Evolutionary conservation across 1,140 invertebrate species (phyloP).

Genomic region (Drosophila orosa): DNA sequence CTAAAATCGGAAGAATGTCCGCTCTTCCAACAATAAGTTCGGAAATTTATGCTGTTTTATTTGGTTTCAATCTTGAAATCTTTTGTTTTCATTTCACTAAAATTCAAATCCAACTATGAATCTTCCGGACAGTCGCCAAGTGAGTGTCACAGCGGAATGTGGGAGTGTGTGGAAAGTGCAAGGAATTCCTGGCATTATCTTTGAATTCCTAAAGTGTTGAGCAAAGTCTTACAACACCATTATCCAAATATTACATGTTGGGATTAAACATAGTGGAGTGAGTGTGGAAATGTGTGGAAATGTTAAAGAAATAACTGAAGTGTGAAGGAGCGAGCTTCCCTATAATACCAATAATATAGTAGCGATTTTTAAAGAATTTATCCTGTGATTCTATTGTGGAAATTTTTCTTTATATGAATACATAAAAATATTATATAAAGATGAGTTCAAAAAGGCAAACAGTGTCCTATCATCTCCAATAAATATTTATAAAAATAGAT

Average conservation of each 20-base stretch:
- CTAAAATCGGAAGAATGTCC: constrained; percentile 18
- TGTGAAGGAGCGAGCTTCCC: not conserved
- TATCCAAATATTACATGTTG: not conserved
- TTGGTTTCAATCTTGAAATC: constrained; percentile 51
- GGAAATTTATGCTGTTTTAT: constrained; percentile 72
- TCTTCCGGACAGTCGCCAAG: constrained; percentile 27
- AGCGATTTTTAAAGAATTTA: not conserved
- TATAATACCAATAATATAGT: not conserved
- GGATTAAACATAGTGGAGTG: constrained; percentile 10
- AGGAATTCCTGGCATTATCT: constrained; percentile 24
- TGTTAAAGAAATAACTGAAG: not conserved
- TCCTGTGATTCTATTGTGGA: not conserved
- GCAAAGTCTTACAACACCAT: constrained; percentile 18
- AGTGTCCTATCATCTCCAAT: no score
- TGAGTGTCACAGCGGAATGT: constrained; percentile 34
- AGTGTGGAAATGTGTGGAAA: constrained; percentile 1
- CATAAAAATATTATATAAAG: not conserved
- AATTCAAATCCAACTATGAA: constrained; percentile 29
- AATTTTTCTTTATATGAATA: not conserved
- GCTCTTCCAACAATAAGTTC: constrained; percentile 16
- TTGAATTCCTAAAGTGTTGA: constrained; percentile 19
- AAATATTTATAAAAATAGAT: no score
- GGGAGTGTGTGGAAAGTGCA: constrained; percentile 22
- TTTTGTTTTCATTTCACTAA: constrained; percentile 52
- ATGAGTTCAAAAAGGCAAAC: not conserved